Evolutionary conservation across 2,797 vertebrate species (phyloP).

Genomic region (Semotilus atromaculatus): DNA sequence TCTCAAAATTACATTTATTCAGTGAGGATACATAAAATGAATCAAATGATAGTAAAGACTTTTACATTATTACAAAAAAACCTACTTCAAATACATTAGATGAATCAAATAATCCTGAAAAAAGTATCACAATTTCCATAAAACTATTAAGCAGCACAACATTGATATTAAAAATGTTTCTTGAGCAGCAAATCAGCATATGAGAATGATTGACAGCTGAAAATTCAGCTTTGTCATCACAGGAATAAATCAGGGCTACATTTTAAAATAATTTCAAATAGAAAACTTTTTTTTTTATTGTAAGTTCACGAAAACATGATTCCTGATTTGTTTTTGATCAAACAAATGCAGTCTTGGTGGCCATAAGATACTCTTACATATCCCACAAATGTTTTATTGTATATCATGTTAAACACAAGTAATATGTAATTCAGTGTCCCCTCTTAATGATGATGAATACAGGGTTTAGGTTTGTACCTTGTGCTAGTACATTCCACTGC

Average conservation of each 20-base stretch:
- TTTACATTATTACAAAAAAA: neutral
- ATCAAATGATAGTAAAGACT: neutral
- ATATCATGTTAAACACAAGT: neutral
- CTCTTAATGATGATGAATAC: neutral
- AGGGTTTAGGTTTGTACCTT: conserved; percentile 78
- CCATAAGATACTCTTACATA: neutral
- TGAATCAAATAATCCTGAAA: neutral
- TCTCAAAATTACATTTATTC: neutral
- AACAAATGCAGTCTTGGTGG: neutral
- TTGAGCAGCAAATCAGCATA: neutral
- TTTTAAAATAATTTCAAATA: neutral
- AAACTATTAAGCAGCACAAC: neutral
- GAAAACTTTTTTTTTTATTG: neutral
- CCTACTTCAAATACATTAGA: neutral
- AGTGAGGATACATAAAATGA: neutral
- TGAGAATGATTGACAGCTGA: neutral
- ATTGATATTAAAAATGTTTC: neutral
- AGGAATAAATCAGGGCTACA: neutral
- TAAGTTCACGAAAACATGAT: neutral
- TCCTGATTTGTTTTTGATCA: neutral
- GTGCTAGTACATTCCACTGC: conserved; percentile 98
- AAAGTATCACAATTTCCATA: neutral
- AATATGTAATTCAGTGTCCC: neutral
- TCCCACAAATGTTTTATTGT: neutral
- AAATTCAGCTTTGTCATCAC: neutral